These are phyloP conservation scores for Ephestia elutella DNA, from an alignment of 1,140 invertebrate species.

Conservation along the genomic window DNA sequence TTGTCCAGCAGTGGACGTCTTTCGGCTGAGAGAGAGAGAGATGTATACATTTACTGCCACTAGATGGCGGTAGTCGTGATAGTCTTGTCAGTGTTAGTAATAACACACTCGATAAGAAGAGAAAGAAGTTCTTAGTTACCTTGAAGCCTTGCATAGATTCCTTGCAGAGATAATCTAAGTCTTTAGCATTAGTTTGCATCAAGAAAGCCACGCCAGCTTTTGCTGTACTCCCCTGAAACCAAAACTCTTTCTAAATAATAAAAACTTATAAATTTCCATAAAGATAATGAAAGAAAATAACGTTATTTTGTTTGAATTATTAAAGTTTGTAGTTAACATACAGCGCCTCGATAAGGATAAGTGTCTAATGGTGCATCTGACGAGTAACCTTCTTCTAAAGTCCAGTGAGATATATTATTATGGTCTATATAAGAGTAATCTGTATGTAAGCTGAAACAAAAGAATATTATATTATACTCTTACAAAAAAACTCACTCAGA, in stretches of 20 bases:
- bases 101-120: too few species aligned
- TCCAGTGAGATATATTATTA: slow-evolving; percentile 71
- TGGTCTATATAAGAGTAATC: slow-evolving; percentile 69
- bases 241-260: not conserved
- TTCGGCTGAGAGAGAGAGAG: too few species aligned
- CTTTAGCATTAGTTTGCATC: slow-evolving; percentile 73
- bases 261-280: too few species aligned
- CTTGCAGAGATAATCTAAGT: slow-evolving; percentile 80
- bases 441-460: slow-evolving; percentile 51
- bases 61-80: too few species aligned
- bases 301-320: too few species aligned
- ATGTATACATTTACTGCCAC: too few species aligned
- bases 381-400: slow-evolving; percentile 77
- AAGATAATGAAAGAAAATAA: too few species aligned
- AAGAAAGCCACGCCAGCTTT: slow-evolving; percentile 78
- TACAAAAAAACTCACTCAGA: too few species aligned
- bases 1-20: too few species aligned
- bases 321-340: too few species aligned
- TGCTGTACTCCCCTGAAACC: slow-evolving; percentile 74
- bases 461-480: not conserved
- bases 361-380: slow-evolving; percentile 71
- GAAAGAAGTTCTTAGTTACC: slow-evolving; percentile 37
- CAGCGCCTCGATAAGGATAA: slow-evolving; percentile 70
- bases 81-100: too few species aligned
- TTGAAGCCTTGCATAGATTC: slow-evolving; percentile 82